phyloP scores from a whole-genome alignment of 2,113 vertebrate species.

The Murina feae region DNA sequence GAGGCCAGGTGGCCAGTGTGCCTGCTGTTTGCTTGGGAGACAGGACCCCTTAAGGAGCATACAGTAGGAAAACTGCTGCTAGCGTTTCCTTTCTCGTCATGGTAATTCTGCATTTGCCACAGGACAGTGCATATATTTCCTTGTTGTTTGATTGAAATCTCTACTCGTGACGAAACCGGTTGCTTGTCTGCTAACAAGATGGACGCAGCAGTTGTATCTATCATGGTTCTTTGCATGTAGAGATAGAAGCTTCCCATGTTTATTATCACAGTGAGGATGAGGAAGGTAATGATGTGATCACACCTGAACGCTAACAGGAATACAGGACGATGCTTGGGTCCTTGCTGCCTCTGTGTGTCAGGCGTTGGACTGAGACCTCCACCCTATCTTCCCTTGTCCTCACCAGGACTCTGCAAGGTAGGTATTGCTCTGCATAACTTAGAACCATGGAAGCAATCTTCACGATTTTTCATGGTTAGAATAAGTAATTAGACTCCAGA shows the following conservation, averaged over 20 bases:
- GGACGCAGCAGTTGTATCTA: background rate
- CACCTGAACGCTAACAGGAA: background rate
- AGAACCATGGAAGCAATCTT: background rate
- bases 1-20: background rate
- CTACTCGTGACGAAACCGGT: background rate
- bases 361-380: background rate
- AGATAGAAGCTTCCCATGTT: background rate
- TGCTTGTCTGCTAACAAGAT: background rate
- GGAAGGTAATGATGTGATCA: background rate
- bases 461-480: background rate
- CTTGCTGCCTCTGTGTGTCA: background rate
- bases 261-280: background rate
- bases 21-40: background rate
- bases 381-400: accelerated
- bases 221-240: background rate
- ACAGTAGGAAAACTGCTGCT: background rate
- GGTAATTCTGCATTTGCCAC: background rate
- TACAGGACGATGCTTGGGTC: accelerated
- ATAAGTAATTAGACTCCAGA: background rate
- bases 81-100: background rate
- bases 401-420: background rate
- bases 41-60: background rate
- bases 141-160: background rate
- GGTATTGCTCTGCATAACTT: background rate
- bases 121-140: background rate